These are phyloP conservation scores for Mesembrinibis cayennensis DNA, from an alignment of 2,113 vertebrate genomes.

Conservation along the genomic window DNA sequence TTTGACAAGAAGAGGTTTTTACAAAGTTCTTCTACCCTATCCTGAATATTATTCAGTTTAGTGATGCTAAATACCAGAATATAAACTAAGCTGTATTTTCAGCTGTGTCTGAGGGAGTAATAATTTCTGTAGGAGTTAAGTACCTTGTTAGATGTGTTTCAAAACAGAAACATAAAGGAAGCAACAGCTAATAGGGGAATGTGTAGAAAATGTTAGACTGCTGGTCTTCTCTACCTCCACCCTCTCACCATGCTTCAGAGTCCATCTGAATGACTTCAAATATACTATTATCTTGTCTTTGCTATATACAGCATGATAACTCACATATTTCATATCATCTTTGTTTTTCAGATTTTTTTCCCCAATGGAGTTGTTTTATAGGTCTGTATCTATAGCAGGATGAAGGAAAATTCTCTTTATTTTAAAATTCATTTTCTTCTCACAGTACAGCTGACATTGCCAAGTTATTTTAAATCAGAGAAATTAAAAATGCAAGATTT, in stretches of 20 bases:
- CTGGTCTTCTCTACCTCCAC: neutral
- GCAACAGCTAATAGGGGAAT: neutral
- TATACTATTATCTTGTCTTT: neutral
- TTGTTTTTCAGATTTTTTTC: neutral
- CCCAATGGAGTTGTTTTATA: neutral
- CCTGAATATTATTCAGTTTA: neutral
- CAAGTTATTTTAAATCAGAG: neutral
- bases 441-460: neutral
- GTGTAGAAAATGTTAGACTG: neutral
- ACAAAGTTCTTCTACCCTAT: neutral
- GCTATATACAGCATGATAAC: neutral
- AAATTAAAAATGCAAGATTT: neutral
- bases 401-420: neutral
- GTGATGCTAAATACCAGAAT: neutral
- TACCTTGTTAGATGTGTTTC: neutral
- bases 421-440: neutral
- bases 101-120: neutral
- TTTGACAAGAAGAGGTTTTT: constrained; percentile 12
- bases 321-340: neutral
- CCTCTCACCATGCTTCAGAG: neutral
- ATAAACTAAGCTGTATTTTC: neutral
- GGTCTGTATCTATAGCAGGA: neutral
- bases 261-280: neutral
- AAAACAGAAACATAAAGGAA: neutral
- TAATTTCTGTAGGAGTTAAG: neutral